phyloP scores from a whole-genome alignment of 2,113 vertebrate genomes.

The Micronycteris hirsuta region DNA sequence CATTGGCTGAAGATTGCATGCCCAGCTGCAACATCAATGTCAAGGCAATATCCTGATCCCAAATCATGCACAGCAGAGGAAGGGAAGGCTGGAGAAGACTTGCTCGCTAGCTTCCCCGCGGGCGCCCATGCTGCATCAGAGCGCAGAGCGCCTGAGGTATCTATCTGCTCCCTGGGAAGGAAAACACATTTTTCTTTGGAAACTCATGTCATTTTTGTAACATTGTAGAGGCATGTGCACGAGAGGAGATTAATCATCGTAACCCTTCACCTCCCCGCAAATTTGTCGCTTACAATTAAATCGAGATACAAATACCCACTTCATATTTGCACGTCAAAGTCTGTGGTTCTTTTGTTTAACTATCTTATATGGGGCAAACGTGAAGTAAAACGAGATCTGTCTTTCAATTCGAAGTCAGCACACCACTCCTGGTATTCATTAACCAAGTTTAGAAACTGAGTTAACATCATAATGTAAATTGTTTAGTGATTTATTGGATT shows the following conservation, averaged over 20 bases:
- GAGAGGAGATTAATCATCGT: conserved; percentile 10
- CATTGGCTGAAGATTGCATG: background rate
- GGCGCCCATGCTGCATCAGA: background rate
- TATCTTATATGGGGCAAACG: background rate
- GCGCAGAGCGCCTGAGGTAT: background rate
- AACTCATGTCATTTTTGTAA: background rate
- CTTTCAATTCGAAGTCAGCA: background rate
- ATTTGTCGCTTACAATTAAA: conserved; percentile 29
- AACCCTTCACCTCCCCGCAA: background rate
- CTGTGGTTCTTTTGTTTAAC: background rate
- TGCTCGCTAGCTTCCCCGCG: background rate
- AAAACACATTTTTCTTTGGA: conserved; percentile 24
- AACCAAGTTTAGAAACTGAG: background rate
- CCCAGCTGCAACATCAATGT: background rate
- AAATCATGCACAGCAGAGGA: background rate
- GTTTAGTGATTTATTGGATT: background rate
- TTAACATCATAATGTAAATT: background rate
- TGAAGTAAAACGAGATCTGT: background rate
- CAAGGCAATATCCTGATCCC: background rate
- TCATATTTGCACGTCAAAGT: background rate
- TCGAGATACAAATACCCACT: background rate
- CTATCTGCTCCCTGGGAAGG: background rate
- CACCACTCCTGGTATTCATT: background rate
- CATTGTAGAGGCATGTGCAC: background rate
- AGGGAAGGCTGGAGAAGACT: background rate